Conservation (phyloP, 1,140 invertebrate species). For the Listronotus bonariensis region DNA sequence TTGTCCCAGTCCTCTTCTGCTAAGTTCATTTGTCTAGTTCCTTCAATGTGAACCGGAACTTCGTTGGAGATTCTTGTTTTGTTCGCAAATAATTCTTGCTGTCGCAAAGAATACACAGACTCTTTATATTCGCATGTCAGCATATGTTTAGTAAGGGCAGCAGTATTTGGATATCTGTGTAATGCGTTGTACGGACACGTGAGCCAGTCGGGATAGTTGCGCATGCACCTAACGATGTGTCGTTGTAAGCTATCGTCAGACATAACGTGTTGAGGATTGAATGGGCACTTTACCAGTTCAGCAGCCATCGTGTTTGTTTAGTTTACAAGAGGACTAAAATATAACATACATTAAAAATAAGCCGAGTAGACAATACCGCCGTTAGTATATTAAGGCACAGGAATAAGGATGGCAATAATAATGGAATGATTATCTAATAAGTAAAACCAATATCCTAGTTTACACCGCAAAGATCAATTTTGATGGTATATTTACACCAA, state of each 20-base stretch:
- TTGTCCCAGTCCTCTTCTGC: slow-evolving; percentile 43
- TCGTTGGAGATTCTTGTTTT: slow-evolving; percentile 5
- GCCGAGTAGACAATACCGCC: no score
- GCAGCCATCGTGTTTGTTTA: slow-evolving; percentile 8
- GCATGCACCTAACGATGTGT: slow-evolving; percentile 43
- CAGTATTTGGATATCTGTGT: slow-evolving; percentile 36
- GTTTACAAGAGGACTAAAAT: not conserved
- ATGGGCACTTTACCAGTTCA: slow-evolving; percentile 37
- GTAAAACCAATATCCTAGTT: no score
- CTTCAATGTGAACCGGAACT: slow-evolving; percentile 22
- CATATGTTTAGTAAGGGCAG: slow-evolving; percentile 37
- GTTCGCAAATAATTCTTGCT: slow-evolving; percentile 1
- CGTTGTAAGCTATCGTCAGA: slow-evolving; percentile 32
- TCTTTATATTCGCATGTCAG: slow-evolving; percentile 32
- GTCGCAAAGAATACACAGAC: not conserved
- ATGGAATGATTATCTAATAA: no score
- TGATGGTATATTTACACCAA: no score
- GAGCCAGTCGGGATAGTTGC: slow-evolving; percentile 40
- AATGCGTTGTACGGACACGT: slow-evolving; percentile 42
- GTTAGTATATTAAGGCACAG: no score
- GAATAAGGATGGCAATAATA: no score
- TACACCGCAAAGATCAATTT: no score
- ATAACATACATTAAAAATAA: no score
- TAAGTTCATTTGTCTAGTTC: slow-evolving; percentile 36
- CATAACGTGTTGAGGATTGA: slow-evolving; percentile 40